Conservation (phyloP, 2,888 invertebrate species). For the Sicus ferrugineus region DNA sequence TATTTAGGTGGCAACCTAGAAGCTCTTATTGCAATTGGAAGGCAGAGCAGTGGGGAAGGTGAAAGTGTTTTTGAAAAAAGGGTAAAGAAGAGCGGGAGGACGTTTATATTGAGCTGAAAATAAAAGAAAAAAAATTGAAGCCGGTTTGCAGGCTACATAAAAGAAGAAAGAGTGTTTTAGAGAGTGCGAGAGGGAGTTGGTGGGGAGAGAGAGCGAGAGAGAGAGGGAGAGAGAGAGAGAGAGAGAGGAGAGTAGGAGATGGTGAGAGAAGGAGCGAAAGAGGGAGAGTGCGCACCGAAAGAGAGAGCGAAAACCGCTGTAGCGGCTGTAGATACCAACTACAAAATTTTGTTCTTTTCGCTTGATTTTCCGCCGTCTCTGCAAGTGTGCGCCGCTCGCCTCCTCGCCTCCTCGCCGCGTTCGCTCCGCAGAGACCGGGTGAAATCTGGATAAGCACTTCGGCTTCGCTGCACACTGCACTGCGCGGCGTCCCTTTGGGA, state of each 20-base stretch:
- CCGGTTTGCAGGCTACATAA: too few relatives aligned
- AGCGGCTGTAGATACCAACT: neutral
- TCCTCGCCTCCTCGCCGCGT: too few relatives aligned
- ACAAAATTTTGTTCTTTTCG: neutral
- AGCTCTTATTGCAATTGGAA: too few relatives aligned
- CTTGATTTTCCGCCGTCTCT: too few relatives aligned
- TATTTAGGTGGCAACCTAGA: too few relatives aligned
- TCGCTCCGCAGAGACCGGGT: too few relatives aligned
- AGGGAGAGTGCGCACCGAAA: conserved; percentile 40
- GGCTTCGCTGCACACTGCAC: neutral
- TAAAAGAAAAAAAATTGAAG: too few relatives aligned
- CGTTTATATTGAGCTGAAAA: conserved; percentile 49
- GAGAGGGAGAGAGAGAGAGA: neutral
- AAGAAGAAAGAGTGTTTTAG: too few relatives aligned
- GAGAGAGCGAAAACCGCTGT: conserved; percentile 46
- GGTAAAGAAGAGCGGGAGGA: conserved; percentile 36
- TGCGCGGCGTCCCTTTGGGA: neutral
- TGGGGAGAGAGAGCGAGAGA: neutral
- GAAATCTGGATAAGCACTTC: neutral
- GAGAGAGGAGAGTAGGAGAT: neutral
- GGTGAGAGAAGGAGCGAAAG: neutral
- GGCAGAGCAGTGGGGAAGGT: too few relatives aligned
- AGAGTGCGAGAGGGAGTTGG: conserved; percentile 5
- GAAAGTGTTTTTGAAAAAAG: neutral
- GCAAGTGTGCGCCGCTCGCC: too few relatives aligned